phyloP scores from a whole-genome alignment of 1,140 invertebrate genomes.

The Drosophila suzukii region DNA sequence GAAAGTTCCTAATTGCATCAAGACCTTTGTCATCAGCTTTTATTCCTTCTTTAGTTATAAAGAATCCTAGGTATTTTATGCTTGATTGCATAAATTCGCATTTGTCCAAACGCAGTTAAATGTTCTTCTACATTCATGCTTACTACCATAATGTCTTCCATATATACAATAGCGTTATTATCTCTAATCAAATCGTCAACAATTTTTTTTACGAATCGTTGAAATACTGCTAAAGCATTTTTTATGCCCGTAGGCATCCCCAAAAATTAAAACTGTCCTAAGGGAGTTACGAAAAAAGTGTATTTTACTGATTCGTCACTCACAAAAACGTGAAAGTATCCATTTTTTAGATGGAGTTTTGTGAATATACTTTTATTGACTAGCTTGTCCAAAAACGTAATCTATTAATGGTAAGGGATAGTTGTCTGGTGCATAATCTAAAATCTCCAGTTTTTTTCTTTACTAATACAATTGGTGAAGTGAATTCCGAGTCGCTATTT shows the following conservation, averaged over 20 bases:
- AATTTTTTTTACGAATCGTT: background rate
- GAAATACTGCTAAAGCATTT: background rate
- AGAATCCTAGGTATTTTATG: background rate
- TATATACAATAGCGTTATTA: background rate
- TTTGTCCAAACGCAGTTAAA: background rate
- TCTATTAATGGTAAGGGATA: background rate
- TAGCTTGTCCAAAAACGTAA: background rate
- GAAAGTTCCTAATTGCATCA: background rate
- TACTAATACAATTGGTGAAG: background rate
- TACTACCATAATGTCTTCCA: background rate
- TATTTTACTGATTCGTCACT: background rate
- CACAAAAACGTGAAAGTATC: background rate
- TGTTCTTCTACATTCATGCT: background rate
- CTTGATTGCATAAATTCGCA: background rate
- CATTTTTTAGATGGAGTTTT: conserved; percentile 1
- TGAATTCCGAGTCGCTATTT: background rate
- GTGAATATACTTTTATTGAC: background rate
- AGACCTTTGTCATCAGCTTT: background rate
- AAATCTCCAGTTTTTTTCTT: background rate
- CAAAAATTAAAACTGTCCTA: background rate
- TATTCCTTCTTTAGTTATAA: background rate
- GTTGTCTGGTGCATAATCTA: background rate
- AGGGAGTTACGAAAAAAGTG: conserved; percentile 7
- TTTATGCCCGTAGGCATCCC: background rate
- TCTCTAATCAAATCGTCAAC: too few species aligned